Percentiles rank a stretch among this genome's conserved stretches.
phyloP scores from a whole-genome alignment of 1,140 invertebrate species.

The Trichomalopsis sarcophagae region DNA sequence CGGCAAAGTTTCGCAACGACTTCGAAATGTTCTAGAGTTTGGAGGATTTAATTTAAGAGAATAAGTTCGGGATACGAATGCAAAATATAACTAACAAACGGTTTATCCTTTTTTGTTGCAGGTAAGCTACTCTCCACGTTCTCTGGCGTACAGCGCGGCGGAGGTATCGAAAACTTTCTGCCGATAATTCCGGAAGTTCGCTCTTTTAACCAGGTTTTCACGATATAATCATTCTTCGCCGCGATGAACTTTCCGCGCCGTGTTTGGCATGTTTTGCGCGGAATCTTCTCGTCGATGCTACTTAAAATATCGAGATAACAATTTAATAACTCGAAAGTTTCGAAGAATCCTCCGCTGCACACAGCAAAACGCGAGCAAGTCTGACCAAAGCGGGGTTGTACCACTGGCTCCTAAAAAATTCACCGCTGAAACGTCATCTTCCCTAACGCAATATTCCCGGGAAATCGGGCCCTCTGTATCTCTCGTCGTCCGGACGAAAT shows the following conservation, averaged over 20 bases:
- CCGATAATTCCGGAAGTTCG: neutral
- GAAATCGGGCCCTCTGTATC: too few relatives aligned
- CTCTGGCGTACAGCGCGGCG: neutral
- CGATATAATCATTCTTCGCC: neutral
- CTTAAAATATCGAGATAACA: neutral
- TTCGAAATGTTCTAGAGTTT: neutral
- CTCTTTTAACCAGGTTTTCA: neutral
- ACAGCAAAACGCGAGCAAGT: too few relatives aligned
- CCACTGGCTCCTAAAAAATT: neutral
- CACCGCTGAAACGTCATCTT: neutral
- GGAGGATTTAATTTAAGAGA: too few relatives aligned
- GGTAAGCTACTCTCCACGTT: slow-evolving; percentile 1
- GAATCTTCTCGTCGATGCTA: neutral
- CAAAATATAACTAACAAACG: neutral
- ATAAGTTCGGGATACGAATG: neutral
- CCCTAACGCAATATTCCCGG: too few relatives aligned
- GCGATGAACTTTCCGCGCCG: neutral
- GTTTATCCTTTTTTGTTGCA: neutral
- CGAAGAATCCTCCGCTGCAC: neutral
- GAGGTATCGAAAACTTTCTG: neutral
- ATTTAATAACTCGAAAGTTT: neutral
- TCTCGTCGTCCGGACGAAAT: neutral
- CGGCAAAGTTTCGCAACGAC: neutral
- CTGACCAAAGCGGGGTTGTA: too few relatives aligned
- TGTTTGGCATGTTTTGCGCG: too few relatives aligned